Base-by-base conservation (phyloP, 2,797 vertebrate genomes). In the Scolopax bukidnonensis region DNA sequence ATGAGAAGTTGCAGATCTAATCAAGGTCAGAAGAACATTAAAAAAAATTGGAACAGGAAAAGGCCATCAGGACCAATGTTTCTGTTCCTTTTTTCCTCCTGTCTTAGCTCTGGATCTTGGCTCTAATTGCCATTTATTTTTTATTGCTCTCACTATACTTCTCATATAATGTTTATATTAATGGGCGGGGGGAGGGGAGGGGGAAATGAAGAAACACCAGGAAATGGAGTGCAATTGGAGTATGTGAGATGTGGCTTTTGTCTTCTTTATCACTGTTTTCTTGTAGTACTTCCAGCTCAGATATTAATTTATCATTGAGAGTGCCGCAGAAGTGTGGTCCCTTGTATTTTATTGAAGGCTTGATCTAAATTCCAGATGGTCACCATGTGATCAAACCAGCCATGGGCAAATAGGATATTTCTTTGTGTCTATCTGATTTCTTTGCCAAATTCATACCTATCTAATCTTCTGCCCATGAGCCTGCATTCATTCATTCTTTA, bases 41-140 rank as follows among this genome's bases (percentile, higher is more conserved):
- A 96, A 96, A 97, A 95, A 95, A 96, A 96, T 93, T 89, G 90
- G 70, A 95, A 94, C 92, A 96, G 96, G 95, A 97, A 97, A 96
- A 96, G 91, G 91, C 96, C 84, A 96, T 93, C 96, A 94, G 95
- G 91, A 95, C 94, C 95, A 96, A 92, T 92, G 89, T 95, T 96
- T 95, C 95, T 96, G 87, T 94, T 96, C 92, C 87, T 92, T 95
- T 95, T 95, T 94, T 83, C 84, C 82, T 92, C 61, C 71, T 94
- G 96, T 94, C 95, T 96, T 91, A 95, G 94, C 89, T 83, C 79
- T 83, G 82, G 94, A 86, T 87, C 85, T 91, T 94, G 71, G 87
- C 79, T 96, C 82, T 95, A 94, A 95, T 96, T 93, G 94, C 92
- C 92, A 84, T 94, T 59, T 95, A 96, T 95, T 90, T 87, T 78